These are phyloP conservation scores for Triplophysa dalaica DNA, from an alignment of 2,113 vertebrate genomes.

Conservation along the genomic window DNA sequence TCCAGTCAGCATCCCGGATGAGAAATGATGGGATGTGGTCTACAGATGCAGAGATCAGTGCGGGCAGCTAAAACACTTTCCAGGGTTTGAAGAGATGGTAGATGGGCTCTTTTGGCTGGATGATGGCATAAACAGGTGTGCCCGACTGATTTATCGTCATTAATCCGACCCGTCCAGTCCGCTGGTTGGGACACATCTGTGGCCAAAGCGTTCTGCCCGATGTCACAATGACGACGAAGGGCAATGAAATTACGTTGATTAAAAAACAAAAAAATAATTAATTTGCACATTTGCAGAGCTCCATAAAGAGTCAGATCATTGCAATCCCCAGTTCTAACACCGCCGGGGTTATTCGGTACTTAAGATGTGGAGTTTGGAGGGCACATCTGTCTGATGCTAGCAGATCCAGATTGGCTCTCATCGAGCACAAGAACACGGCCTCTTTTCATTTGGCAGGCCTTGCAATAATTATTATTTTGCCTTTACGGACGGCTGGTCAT, in stretches of 20 bases:
- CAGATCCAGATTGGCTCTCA: slow-evolving; percentile 28
- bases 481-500: slow-evolving; percentile 50
- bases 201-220: slow-evolving; percentile 64
- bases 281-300: not conserved
- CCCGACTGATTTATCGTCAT: slow-evolving; percentile 71
- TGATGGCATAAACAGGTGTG: slow-evolving; percentile 59
- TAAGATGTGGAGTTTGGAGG: not conserved
- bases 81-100: not conserved
- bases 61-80: not conserved
- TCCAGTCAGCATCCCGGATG: no score
- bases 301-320: not conserved
- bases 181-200: slow-evolving; percentile 67
- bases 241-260: slow-evolving; percentile 60
- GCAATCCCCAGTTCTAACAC: not conserved
- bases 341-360: not conserved
- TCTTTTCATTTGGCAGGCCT: slow-evolving; percentile 22
- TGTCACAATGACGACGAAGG: slow-evolving; percentile 68
- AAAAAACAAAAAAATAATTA: not conserved
- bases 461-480: slow-evolving; percentile 58
- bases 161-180: slow-evolving; percentile 69
- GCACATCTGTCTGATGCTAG: slow-evolving; percentile 15
- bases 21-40: no score
- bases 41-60: no score
- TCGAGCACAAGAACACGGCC: not conserved
- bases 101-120: slow-evolving; percentile 34